Evolutionary conservation across 92 coral and sea anemone genomes (phyloP).

Genomic region (Siderastrea radians): DNA sequence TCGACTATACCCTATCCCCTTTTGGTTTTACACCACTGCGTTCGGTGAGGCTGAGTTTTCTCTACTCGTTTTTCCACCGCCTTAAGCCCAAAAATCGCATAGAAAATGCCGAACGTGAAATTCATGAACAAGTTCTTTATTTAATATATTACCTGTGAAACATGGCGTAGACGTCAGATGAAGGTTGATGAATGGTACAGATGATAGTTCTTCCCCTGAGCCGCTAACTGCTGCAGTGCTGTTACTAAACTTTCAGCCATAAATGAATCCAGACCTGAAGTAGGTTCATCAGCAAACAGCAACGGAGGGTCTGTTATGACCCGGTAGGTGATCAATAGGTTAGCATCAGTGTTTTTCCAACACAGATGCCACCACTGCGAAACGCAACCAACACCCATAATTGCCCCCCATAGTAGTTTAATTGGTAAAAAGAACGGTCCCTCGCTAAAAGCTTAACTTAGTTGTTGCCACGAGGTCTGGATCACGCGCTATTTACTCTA

Average conservation of each 20-base stretch:
- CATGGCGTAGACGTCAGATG: constrained; percentile 96
- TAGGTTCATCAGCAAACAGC: constrained; percentile 94
- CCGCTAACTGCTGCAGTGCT: constrained; percentile 85
- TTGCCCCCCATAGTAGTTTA: no score
- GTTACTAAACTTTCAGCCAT: constrained; percentile 86
- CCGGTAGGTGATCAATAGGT: constrained; percentile 10
- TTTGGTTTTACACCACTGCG: no score
- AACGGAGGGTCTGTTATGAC: constrained; percentile 80
- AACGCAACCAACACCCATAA: neutral
- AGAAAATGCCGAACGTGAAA: neutral
- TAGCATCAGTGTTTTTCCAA: no score
- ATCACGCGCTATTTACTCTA: no score
- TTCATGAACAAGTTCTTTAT: neutral
- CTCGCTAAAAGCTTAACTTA: no score
- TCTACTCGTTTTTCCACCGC: no score
- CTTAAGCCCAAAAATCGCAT: no score
- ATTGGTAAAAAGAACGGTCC: no score
- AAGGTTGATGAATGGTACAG: constrained; percentile 94
- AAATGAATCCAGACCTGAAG: constrained; percentile 91
- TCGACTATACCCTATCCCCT: no score
- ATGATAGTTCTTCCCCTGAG: constrained; percentile 89
- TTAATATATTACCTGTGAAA: constrained; percentile 32
- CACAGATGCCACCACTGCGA: no score
- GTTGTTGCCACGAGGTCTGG: no score
- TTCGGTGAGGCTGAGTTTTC: no score